Conservation (phyloP, 37 sponge, comb jelly and placozoan genomes). For the Oopsacas minuta region DNA sequence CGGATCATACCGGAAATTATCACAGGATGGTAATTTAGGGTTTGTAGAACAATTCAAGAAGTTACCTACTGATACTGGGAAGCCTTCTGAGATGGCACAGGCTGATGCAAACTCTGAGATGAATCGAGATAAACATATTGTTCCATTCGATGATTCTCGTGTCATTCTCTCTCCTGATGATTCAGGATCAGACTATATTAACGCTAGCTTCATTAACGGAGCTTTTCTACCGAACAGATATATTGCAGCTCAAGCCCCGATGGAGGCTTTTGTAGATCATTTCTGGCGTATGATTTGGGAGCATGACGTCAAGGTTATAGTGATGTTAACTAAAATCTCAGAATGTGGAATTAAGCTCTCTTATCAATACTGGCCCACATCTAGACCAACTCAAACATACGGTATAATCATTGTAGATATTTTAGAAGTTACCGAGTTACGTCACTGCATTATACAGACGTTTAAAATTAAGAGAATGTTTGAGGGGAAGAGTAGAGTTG, state of each 20-base stretch:
- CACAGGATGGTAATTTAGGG: neutral
- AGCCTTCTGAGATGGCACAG: neutral
- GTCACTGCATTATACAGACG: slow-evolving; percentile 22
- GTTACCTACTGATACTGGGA: neutral
- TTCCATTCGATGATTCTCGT: slow-evolving; percentile 30
- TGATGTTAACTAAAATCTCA: slow-evolving; percentile 27
- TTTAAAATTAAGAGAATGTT: slow-evolving; percentile 22
- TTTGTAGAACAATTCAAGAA: neutral
- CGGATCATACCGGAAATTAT: neutral
- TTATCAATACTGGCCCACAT: slow-evolving; percentile 26
- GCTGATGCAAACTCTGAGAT: slow-evolving; percentile 21
- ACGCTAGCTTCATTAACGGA: slow-evolving; percentile 33
- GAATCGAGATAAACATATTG: slow-evolving; percentile 23
- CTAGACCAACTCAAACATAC: neutral
- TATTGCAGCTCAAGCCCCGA: slow-evolving; percentile 30
- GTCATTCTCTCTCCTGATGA: slow-evolving; percentile 20
- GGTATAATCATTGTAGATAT: slow-evolving; percentile 22
- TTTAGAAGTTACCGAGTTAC: slow-evolving; percentile 22
- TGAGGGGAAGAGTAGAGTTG: slow-evolving; percentile 18
- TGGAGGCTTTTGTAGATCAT: slow-evolving; percentile 22
- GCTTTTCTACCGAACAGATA: slow-evolving; percentile 24
- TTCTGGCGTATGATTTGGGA: slow-evolving; percentile 36
- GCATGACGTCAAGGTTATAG: slow-evolving; percentile 23
- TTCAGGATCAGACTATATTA: slow-evolving; percentile 28
- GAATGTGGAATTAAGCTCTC: slow-evolving; percentile 19